Conservation (phyloP, 2,888 invertebrate genomes). For the Euphydryas editha region DNA sequence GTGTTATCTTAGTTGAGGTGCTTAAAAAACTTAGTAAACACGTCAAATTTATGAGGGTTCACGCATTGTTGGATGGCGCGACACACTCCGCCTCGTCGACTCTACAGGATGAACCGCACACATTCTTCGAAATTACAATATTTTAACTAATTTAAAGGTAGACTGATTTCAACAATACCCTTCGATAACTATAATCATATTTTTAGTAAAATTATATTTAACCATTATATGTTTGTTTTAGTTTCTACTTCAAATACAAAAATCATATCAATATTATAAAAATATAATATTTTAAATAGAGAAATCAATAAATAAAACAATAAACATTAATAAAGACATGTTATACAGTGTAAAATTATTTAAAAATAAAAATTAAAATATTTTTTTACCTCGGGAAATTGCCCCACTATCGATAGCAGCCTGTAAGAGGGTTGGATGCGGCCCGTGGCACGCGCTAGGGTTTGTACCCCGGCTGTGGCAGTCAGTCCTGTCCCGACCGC, state of each 20-base stretch:
- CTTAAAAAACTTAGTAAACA: slow-evolving; percentile 58
- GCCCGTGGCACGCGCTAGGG: slow-evolving; percentile 71
- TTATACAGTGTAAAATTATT: neutral
- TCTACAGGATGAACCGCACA: slow-evolving; percentile 41
- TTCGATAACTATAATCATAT: no score
- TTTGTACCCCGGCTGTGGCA: slow-evolving; percentile 62
- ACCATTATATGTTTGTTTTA: no score
- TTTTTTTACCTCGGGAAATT: slow-evolving; percentile 3
- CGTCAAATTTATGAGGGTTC: slow-evolving; percentile 64
- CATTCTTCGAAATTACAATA: neutral
- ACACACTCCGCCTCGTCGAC: slow-evolving; percentile 43
- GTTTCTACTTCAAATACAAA: no score
- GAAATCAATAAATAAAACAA: no score
- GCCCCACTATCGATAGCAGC: slow-evolving; percentile 48
- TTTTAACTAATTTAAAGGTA: neutral
- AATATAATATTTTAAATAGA: no score
- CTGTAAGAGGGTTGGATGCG: slow-evolving; percentile 61
- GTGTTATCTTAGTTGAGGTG: slow-evolving; percentile 59
- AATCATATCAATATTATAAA: no score
- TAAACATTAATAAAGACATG: neutral
- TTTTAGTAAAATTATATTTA: no score
- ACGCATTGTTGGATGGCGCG: slow-evolving; percentile 45
- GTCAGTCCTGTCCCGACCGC: slow-evolving; percentile 75
- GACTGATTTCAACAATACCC: neutral
- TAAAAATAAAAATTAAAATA: slow-evolving; percentile 10